Percentiles rank a stretch among this genome's conserved stretches.
phyloP scores from a whole-genome alignment of 1,140 invertebrate genomes.

The Papilio polyxenes region DNA sequence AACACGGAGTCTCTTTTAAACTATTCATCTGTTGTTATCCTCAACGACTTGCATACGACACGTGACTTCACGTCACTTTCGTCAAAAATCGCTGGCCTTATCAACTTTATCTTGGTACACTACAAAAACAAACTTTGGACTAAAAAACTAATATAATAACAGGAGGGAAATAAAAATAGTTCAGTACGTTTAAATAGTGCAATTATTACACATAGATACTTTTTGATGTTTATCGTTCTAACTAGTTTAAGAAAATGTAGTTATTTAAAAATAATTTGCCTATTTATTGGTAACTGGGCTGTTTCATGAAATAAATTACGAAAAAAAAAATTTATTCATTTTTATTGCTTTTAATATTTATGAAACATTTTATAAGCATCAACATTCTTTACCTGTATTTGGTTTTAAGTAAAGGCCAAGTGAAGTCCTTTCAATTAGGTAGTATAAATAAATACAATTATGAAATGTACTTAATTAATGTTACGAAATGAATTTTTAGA shows the following conservation, averaged over 20 bases:
- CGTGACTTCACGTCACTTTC: constrained; percentile 54
- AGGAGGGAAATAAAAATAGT: not conserved
- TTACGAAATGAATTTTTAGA: not conserved
- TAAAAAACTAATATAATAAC: not conserved
- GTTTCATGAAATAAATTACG: no score
- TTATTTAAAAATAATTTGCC: no score
- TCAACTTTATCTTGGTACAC: not conserved
- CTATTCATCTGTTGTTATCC: constrained; percentile 73
- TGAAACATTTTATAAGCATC: no score
- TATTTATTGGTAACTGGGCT: no score
- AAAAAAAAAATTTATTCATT: no score
- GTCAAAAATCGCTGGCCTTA: constrained; percentile 36
- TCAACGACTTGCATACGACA: constrained; percentile 51
- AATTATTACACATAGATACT: not conserved
- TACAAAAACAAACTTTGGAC: constrained; percentile 24
- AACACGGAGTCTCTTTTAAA: constrained; percentile 69
- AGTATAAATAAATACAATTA: no score
- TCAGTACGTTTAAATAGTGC: not conserved
- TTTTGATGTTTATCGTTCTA: not conserved
- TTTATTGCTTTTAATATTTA: no score
- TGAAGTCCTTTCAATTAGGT: no score
- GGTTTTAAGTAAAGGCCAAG: no score
- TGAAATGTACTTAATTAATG: no score
- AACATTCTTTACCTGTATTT: no score
- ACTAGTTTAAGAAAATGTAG: no score